Evolutionary conservation across 2,888 invertebrate species (phyloP).

Genomic region (Trichogramma dendrolimi): DNA sequence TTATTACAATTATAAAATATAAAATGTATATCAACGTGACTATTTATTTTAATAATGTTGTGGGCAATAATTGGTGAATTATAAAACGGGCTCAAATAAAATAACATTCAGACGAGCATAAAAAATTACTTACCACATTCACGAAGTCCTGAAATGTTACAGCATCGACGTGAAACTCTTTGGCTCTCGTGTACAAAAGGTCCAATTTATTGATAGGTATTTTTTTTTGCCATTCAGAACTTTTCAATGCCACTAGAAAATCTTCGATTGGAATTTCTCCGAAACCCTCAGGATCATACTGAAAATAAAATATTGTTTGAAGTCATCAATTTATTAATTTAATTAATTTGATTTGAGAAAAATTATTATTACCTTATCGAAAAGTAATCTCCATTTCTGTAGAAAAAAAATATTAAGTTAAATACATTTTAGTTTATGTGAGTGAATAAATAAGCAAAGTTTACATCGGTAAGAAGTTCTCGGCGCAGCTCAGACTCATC

Average conservation of each 20-base stretch:
- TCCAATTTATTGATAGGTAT: conserved; percentile 73
- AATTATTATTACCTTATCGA: conserved; percentile 66
- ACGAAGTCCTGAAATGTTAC: conserved; percentile 92
- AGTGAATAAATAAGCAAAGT: conserved; percentile 43
- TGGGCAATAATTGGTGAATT: neutral
- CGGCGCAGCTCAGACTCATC: conserved; percentile 75
- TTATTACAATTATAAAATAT: neutral
- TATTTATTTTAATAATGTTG: no score
- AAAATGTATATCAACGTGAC: neutral
- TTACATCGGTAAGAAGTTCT: conserved; percentile 76
- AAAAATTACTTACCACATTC: conserved; percentile 77
- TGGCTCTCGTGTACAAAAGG: conserved; percentile 51
- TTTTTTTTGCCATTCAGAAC: conserved; percentile 72
- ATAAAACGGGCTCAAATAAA: neutral
- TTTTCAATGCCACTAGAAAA: conserved; percentile 71
- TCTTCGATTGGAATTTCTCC: conserved; percentile 87
- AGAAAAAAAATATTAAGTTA: conserved; percentile 41
- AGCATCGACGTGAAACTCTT: conserved; percentile 56
- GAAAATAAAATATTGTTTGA: conserved; percentile 27
- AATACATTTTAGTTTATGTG: neutral
- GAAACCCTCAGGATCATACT: conserved; percentile 91
- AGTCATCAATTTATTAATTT: neutral
- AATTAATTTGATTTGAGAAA: neutral
- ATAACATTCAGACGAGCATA: neutral
- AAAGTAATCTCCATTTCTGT: conserved; percentile 85